Evolutionary conservation across 2,113 vertebrate genomes (phyloP), one percentile per base, ranked within the genome.

Genomic region (Rafetus swinhoei): DNA sequence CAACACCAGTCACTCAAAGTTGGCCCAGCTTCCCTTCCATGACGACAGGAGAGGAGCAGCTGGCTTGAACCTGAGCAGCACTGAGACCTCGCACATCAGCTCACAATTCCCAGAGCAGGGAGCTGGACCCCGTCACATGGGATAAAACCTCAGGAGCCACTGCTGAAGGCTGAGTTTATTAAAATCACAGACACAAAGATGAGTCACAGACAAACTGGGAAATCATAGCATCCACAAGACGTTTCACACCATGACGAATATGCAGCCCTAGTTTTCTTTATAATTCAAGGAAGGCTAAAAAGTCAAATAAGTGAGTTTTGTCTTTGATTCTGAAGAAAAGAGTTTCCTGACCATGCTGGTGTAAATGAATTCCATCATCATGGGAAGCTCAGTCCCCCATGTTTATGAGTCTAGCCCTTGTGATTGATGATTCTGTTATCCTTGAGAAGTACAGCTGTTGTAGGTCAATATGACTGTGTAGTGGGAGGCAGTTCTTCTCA

Each of bases 261-360:
- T 72, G n/a, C 65, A 72, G 7, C 18, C 4, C 7, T 24, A 6
- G 80, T 84, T 77, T 77, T 77, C 13, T 50, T 82, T 53, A 1
- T 59, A 65, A 84, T 55, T 53, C 55, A 24, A 82, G 77, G 72
- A 94, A 90, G 69, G 16, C 7, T 76, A 4, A 29, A 79, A 3
- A 0, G 0, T 25, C 14, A n/a, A 54, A 62, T 14, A 0, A 21
- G 62, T 79, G 82, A 52, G 65, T 90, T 91, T 29, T 1, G 2
- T 39, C 84, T 79, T 81, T 65, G 59, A 15, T 19, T 81, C 53
- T 0, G 0, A 1, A 2, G 1, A 16, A 50, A 56, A 5, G 35
- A 9, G 87, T 69, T 35, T 29, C 0, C 0, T 13, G 32, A 24
- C 80, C 50, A 15, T 59, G 35, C 22, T 32, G 4, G 59, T 80